These are phyloP conservation scores for Hirtodrosophila alboralis DNA, from an alignment of 2,888 invertebrate genomes.

Conservation along the genomic window DNA sequence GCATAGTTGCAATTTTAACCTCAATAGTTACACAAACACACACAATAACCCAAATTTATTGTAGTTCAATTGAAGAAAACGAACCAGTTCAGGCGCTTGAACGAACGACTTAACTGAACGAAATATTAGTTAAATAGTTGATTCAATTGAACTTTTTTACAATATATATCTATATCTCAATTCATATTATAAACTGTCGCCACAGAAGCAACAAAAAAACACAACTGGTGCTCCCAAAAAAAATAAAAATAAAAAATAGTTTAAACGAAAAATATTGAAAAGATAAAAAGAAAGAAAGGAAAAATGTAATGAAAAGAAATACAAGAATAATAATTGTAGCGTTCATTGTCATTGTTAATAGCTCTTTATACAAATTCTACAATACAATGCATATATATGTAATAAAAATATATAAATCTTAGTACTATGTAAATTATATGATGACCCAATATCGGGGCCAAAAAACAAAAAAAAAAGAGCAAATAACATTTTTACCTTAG, in stretches of 20 bases:
- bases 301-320: neutral
- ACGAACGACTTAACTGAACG: too few relatives aligned
- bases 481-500: slow-evolving; percentile 28
- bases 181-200: neutral
- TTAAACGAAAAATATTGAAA: slow-evolving; percentile 35
- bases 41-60: too few relatives aligned
- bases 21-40: too few relatives aligned
- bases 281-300: slow-evolving; percentile 13
- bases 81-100: too few relatives aligned
- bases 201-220: slow-evolving; percentile 30
- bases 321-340: slow-evolving; percentile 47
- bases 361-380: slow-evolving; percentile 49
- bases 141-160: too few relatives aligned
- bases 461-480: neutral
- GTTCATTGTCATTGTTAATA: slow-evolving; percentile 61
- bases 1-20: too few relatives aligned
- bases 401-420: slow-evolving; percentile 23
- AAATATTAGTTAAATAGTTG: too few relatives aligned
- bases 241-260: too few relatives aligned
- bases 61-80: too few relatives aligned
- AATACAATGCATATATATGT: slow-evolving; percentile 13
- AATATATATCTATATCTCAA: neutral
- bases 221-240: slow-evolving; percentile 67
- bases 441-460: slow-evolving; percentile 23
- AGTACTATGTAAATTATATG: slow-evolving; percentile 32